phyloP scores from a whole-genome alignment of 2,888 invertebrate species.

The Yponomeuta plumbellus region DNA sequence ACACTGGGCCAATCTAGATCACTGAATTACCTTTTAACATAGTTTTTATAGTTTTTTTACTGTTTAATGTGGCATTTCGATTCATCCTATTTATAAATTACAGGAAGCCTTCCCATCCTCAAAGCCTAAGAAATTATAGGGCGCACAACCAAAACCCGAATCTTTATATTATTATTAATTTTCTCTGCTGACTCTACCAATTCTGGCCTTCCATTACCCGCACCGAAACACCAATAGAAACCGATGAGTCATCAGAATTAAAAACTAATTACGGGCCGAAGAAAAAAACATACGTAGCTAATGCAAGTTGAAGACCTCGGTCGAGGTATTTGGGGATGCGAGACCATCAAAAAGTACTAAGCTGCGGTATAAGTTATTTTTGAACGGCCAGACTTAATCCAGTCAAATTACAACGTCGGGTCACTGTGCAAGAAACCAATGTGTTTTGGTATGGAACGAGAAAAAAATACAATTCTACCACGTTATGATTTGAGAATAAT shows the following conservation, averaged over 20 bases:
- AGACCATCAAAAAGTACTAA: conserved; percentile 50
- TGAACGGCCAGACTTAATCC: too few relatives aligned
- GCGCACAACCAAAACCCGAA: background rate
- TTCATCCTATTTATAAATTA: too few relatives aligned
- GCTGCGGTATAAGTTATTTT: too few relatives aligned
- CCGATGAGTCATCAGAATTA: conserved; percentile 70
- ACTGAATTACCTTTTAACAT: too few relatives aligned
- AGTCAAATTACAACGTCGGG: too few relatives aligned
- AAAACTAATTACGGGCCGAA: conserved; percentile 67
- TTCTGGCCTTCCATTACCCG: conserved; percentile 45
- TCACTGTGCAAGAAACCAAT: too few relatives aligned
- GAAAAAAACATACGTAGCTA: conserved; percentile 55
- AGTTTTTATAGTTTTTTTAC: too few relatives aligned
- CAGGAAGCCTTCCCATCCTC: background rate
- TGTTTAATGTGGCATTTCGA: too few relatives aligned
- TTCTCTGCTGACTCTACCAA: conserved; percentile 20
- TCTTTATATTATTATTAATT: background rate
- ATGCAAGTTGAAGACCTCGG: conserved; percentile 56
- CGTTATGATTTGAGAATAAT: background rate
- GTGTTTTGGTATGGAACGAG: too few relatives aligned
- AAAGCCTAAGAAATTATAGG: background rate
- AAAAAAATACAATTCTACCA: too few relatives aligned
- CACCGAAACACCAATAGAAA: conserved; percentile 57
- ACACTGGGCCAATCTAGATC: too few relatives aligned
- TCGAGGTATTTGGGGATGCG: conserved; percentile 21